Conservation (phyloP, 2,113 vertebrate genomes). For the Mesocricetus auratus region DNA sequence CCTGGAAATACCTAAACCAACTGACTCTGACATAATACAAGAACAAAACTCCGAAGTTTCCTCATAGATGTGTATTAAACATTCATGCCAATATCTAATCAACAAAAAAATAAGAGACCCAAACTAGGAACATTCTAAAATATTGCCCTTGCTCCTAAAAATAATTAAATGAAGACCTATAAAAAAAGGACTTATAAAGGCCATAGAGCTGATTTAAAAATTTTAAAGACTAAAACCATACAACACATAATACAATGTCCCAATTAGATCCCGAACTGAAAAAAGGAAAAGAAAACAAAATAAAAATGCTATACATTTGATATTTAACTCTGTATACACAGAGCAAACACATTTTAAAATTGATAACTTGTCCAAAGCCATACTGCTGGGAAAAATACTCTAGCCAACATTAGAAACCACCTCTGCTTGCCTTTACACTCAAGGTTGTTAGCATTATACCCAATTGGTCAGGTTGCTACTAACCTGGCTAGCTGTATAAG, state of each 20-base stretch:
- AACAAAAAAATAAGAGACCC: background rate
- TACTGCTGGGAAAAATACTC: background rate
- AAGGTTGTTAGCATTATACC: background rate
- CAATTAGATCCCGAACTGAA: background rate
- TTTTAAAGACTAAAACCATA: background rate
- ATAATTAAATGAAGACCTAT: slow-evolving; percentile 1
- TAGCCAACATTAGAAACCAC: background rate
- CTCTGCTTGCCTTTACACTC: background rate
- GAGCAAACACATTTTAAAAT: background rate
- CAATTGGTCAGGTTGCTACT: background rate
- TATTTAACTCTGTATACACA: slow-evolving; percentile 47
- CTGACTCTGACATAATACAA: background rate
- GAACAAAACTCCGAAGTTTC: background rate
- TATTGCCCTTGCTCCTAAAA: slow-evolving; percentile 2
- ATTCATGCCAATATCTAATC: background rate
- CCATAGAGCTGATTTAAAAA: background rate
- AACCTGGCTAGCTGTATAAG: background rate
- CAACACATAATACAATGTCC: background rate
- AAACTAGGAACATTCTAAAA: background rate
- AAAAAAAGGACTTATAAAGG: background rate
- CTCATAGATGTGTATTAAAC: background rate
- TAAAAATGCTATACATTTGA: background rate
- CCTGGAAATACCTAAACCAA: background rate
- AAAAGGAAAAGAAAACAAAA: background rate
- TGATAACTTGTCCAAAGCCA: background rate